phyloP scores from a whole-genome alignment of 2,113 vertebrate species.

The Murina feae region DNA sequence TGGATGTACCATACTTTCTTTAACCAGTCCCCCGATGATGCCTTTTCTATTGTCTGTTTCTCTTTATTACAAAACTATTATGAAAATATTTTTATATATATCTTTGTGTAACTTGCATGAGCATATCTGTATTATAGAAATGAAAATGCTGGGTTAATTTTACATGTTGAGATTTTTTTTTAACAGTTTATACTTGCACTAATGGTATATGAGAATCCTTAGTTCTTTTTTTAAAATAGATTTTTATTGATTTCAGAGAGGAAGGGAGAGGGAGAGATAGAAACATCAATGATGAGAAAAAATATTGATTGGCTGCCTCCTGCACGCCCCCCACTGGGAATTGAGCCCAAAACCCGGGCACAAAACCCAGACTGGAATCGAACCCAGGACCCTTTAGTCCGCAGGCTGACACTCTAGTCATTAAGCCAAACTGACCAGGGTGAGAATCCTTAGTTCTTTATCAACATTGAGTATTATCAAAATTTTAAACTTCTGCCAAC shows the following conservation, averaged over 20 bases:
- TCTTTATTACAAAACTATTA: constrained; percentile 24
- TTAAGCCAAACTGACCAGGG: too few species aligned
- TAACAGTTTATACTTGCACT: not conserved
- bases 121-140: not conserved
- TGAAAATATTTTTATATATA: not conserved
- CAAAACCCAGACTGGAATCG: too few species aligned
- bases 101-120: not conserved
- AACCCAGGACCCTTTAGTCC: too few species aligned
- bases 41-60: constrained; percentile 26
- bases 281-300: too few species aligned
- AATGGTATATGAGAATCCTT: not conserved
- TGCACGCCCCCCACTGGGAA: too few species aligned
- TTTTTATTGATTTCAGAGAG: too few species aligned
- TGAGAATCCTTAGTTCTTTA: not conserved
- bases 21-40: not conserved
- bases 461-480: not conserved
- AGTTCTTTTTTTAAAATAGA: not conserved
- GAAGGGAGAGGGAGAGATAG: too few species aligned
- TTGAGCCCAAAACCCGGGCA: too few species aligned
- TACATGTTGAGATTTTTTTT: not conserved
- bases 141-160: not conserved
- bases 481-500: not conserved
- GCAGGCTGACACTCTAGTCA: too few species aligned
- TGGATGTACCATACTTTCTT: not conserved
- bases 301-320: too few species aligned